These are phyloP conservation scores for Drosophila punjabiensis DNA, from an alignment of 1,140 invertebrate species.

Conservation along the genomic window DNA sequence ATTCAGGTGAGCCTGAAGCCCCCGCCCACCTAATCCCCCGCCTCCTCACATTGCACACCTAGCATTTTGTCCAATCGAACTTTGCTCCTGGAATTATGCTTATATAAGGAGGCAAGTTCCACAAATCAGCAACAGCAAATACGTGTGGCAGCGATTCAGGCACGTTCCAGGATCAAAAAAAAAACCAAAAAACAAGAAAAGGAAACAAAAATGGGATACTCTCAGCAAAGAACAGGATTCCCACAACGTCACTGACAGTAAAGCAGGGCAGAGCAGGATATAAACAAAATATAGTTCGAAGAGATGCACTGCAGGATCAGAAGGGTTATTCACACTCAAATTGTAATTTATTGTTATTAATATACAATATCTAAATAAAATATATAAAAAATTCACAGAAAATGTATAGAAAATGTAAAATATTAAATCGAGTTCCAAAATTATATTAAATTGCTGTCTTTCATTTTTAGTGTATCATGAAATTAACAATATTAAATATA, in stretches of 20 bases:
- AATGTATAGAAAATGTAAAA: too few species aligned
- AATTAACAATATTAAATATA: too few species aligned
- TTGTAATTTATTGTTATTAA: not conserved
- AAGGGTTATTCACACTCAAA: not conserved
- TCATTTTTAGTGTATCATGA: too few species aligned
- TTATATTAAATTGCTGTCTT: too few species aligned
- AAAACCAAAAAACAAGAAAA: slow-evolving; percentile 7
- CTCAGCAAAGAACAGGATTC: slow-evolving; percentile 50
- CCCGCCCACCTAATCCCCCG: not conserved
- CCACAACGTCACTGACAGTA: slow-evolving; percentile 32
- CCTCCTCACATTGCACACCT: slow-evolving; percentile 10
- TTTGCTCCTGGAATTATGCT: slow-evolving; percentile 60
- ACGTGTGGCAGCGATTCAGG: slow-evolving; percentile 69
- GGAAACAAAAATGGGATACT: not conserved
- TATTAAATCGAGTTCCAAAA: too few species aligned
- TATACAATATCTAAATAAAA: not conserved
- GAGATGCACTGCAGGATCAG: slow-evolving; percentile 11
- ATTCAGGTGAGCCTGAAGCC: slow-evolving; percentile 26
- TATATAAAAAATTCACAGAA: not conserved
- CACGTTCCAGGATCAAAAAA: slow-evolving; percentile 64
- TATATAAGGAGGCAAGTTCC: slow-evolving; percentile 52
- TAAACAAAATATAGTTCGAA: slow-evolving; percentile 65
- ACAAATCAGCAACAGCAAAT: slow-evolving; percentile 65
- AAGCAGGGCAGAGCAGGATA: slow-evolving; percentile 46
- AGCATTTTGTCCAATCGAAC: slow-evolving; percentile 36